These are phyloP conservation scores for Dolichotis patagonum DNA, from an alignment of 2,113 vertebrate species.

Conservation along the genomic window DNA sequence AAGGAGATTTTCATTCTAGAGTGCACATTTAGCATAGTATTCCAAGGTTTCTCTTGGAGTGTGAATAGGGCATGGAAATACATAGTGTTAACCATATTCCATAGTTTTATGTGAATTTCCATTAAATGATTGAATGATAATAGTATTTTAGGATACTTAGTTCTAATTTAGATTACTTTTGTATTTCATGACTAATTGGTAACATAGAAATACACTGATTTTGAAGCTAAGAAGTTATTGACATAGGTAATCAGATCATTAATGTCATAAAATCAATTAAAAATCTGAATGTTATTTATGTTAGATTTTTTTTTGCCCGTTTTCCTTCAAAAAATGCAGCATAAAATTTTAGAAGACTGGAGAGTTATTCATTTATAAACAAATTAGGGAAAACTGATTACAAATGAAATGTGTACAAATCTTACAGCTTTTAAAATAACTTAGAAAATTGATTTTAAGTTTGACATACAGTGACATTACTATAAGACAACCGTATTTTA, in stretches of 20 bases:
- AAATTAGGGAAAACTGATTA: constrained; percentile 45
- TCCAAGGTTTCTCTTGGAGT: constrained; percentile 34
- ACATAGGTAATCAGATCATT: constrained; percentile 22
- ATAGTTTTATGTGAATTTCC: constrained; percentile 61
- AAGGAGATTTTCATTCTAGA: constrained; percentile 12
- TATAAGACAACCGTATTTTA: constrained; percentile 42
- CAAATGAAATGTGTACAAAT: constrained; percentile 52
- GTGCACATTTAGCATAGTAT: not conserved
- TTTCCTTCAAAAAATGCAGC: constrained; percentile 31
- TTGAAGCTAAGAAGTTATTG: constrained; percentile 28
- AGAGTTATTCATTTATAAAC: constrained; percentile 53
- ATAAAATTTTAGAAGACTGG: constrained; percentile 61
- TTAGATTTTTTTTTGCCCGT: not conserved
- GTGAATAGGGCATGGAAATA: not conserved
- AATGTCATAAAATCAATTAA: constrained; percentile 38
- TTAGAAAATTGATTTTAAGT: constrained; percentile 57
- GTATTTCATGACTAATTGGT: constrained; percentile 56
- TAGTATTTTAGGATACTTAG: constrained; percentile 46
- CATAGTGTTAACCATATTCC: not conserved
- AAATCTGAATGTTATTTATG: constrained; percentile 30
- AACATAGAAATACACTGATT: constrained; percentile 37
- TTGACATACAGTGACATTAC: not conserved
- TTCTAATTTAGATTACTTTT: constrained; percentile 62
- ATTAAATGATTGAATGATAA: constrained; percentile 42
- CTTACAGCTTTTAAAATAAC: constrained; percentile 35